Conservation (phyloP, 2,797 vertebrate species). For the Carapus acus region DNA sequence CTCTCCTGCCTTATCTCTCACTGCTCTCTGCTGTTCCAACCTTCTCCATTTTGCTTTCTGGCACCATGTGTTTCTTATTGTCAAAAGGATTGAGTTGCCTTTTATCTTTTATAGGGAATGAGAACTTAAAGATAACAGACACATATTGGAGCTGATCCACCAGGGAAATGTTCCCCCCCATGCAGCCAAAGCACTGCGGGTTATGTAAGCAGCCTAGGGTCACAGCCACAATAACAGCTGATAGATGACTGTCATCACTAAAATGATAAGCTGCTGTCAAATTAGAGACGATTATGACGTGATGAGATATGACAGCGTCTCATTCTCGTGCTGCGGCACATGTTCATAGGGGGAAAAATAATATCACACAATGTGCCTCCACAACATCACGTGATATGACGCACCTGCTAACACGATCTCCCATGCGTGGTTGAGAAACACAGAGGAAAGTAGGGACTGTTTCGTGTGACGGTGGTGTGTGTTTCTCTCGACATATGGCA, state of each 20-base stretch:
- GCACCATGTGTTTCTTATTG: constrained; percentile 21
- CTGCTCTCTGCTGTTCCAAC: constrained; percentile 1
- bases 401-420: too few species aligned
- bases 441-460: too few species aligned
- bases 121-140: constrained; percentile 21
- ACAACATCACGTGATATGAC: too few species aligned
- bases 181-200: constrained; percentile 11
- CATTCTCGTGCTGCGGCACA: too few species aligned
- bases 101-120: constrained; percentile 1
- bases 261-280: constrained; percentile 4
- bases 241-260: not conserved
- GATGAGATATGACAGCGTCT: too few species aligned
- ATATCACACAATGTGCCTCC: not conserved
- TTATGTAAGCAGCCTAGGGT: not conserved
- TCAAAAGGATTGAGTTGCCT: not conserved
- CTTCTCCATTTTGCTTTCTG: not conserved
- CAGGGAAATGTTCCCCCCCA: not conserved
- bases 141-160: constrained; percentile 20
- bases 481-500: constrained; percentile 27
- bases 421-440: too few species aligned
- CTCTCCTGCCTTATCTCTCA: not conserved
- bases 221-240: constrained; percentile 1
- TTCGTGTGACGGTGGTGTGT: too few species aligned
- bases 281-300: not conserved
- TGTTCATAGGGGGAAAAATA: too few species aligned